A percentile compares a stretch with the other conserved stretches of the same genome.
Evolutionary conservation across 1,140 invertebrate species (phyloP).

Genomic region (Sycophila sp.): DNA sequence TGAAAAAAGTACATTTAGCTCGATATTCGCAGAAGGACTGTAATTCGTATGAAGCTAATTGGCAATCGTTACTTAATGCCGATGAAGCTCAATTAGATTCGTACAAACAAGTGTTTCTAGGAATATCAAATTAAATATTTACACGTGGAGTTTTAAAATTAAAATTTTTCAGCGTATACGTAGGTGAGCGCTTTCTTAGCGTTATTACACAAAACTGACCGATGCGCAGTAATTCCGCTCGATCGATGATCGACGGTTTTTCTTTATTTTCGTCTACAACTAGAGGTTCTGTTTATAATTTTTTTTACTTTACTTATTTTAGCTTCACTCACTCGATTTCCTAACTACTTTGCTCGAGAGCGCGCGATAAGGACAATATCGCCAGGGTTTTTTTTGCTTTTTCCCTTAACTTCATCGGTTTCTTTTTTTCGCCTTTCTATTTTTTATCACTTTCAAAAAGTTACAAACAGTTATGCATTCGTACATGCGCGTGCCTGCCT

Average conservation of each 20-base stretch:
- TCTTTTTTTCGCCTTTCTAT: conserved; percentile 22
- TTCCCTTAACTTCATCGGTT: no score
- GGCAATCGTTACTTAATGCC: background rate
- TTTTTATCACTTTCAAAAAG: conserved; percentile 36
- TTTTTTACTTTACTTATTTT: conserved; percentile 11
- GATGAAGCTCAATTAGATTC: no score
- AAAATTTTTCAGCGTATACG: conserved; percentile 18
- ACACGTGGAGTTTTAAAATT: background rate
- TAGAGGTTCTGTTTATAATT: no score
- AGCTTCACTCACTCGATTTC: conserved; percentile 1
- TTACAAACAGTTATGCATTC: conserved; percentile 34
- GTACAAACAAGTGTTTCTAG: background rate
- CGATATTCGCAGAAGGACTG: conserved; percentile 1
- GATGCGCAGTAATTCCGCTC: background rate
- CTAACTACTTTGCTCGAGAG: conserved; percentile 21
- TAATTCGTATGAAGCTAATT: no score
- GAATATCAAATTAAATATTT: conserved; percentile 9
- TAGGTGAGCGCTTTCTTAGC: background rate
- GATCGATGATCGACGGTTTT: background rate
- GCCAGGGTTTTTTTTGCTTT: no score
- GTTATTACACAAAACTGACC: conserved; percentile 14
- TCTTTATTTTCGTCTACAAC: background rate
- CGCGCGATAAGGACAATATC: conserved; percentile 12
- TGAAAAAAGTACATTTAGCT: conserved; percentile 24
- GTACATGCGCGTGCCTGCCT: conserved; percentile 7